These are phyloP conservation scores for Brotogeris chrysoptera DNA, from an alignment of 2,797 vertebrate genomes.

Conservation along the genomic window DNA sequence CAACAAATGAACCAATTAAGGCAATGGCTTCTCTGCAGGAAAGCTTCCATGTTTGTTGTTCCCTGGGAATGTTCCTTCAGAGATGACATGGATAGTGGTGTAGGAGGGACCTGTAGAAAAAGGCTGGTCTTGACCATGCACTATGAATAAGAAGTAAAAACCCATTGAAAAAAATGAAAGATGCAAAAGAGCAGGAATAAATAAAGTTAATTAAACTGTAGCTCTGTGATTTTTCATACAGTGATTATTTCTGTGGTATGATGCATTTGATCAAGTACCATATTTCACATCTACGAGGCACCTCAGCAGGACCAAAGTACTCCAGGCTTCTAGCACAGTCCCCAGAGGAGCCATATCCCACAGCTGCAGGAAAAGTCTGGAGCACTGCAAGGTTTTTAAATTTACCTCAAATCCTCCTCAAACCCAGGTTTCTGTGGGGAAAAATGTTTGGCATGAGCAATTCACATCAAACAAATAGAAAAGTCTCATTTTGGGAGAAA, in stretches of 20 bases:
- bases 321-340: not conserved
- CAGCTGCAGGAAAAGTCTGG: accelerated
- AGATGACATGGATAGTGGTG: not conserved
- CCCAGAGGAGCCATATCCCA: not conserved
- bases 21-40: not conserved
- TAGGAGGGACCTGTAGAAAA: not conserved
- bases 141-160: not conserved
- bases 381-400: accelerated
- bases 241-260: accelerated
- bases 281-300: not conserved
- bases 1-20: not conserved
- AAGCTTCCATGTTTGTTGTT: accelerated
- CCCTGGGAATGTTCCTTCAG: not conserved
- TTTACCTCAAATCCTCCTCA: not conserved
- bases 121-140: not conserved
- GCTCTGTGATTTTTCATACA: not conserved
- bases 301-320: not conserved
- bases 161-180: not conserved
- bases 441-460: not conserved
- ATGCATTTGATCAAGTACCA: not conserved
- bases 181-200: not conserved
- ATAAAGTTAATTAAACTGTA: not conserved
- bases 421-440: not conserved
- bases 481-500: not conserved
- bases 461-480: not conserved